Evolutionary conservation across 2,113 vertebrate genomes (phyloP), one percentile per base, ranked within the genome.

Genomic region (Odobenus rosmarus): DNA sequence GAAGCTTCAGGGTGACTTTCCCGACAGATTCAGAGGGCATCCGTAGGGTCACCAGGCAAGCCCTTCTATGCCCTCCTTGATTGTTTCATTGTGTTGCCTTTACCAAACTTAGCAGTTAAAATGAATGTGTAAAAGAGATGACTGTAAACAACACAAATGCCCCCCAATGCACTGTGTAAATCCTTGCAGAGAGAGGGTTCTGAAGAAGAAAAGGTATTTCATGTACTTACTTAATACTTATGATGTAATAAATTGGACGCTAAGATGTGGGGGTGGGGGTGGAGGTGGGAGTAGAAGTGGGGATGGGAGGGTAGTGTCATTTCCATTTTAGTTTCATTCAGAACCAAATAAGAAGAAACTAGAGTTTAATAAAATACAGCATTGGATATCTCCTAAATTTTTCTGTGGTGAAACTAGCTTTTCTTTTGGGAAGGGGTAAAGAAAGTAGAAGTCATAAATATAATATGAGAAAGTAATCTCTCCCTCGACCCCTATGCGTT

Each of bases 1-100:
- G 96, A 79, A 81, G 80, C 94, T 90, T 97, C 94, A 96, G 88
- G 83, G 93, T 77, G 81, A 88, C 92, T 82, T 93, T 88, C 36
- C 18, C 1, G 46, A 72, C 33, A 81, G 53, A 92, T 57, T 87
- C 69, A 13, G 57, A 36, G 49, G 36, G 26, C 42, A 72, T 33
- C 71, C 67, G 72, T 31, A 62, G 33, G 79, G 31, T 92, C 61
- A 80, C 59, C 57, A 90, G 36, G 72, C 86, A 79, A 94, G 64
- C 77, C 77, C 33, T 76, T 84, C 28, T n/a, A 36, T 31, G 42
- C 46, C 74, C 62, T 84, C 62, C 7, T 31, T 67, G 69, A 23
- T 55, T 33, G 74, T 72, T 85, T 88, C 39, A 28, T 24, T 95
- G 21, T 42, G 81, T 18, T 92, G 74, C 87, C 62, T 93, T 95